Conservation (phyloP, 1,140 invertebrate species). For the Ridgeia piscesae region DNA sequence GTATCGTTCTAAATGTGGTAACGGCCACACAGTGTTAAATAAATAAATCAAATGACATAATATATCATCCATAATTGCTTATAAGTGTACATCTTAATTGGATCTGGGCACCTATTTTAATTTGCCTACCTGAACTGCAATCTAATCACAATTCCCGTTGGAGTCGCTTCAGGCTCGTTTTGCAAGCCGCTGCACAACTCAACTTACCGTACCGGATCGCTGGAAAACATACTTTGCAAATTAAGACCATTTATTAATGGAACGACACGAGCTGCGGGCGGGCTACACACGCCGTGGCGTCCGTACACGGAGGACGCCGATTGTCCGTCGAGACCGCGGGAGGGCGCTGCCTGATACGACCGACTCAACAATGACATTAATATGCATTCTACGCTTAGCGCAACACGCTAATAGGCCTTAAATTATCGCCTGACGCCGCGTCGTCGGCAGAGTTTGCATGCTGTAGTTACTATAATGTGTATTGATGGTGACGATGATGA, state of each 20-base stretch:
- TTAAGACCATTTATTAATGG: neutral
- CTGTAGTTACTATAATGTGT: neutral
- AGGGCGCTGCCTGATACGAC: neutral
- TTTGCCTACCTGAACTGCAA: neutral
- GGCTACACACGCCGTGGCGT: neutral
- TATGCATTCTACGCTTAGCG: neutral
- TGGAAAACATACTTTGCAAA: neutral
- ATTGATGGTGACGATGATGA: neutral
- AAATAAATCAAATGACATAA: neutral
- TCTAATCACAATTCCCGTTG: neutral
- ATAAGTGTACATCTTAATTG: neutral
- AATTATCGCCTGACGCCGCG: neutral
- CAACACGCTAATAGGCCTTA: neutral
- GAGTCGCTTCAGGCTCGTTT: neutral
- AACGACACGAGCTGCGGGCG: neutral
- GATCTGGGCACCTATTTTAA: neutral
- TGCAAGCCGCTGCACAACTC: neutral
- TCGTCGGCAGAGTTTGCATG: neutral
- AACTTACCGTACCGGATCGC: neutral
- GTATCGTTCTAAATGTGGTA: neutral
- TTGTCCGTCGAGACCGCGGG: neutral
- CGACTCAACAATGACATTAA: neutral
- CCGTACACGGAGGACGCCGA: neutral
- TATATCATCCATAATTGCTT: neutral
- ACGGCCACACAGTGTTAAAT: neutral